These are phyloP conservation scores for Tipula lateralis DNA, from an alignment of 2,888 invertebrate species.

Conservation along the genomic window DNA sequence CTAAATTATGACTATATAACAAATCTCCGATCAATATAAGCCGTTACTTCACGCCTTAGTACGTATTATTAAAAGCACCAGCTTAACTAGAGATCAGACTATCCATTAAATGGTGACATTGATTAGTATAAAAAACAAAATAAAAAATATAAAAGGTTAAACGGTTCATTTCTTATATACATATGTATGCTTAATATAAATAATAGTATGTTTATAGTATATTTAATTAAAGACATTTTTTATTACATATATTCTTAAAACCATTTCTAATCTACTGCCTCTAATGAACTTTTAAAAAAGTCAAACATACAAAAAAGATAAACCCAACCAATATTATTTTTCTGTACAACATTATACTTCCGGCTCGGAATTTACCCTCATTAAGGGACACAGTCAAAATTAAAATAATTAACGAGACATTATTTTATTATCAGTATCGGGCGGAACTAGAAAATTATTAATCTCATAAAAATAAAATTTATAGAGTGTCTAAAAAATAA, in stretches of 20 bases:
- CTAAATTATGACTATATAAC: no score
- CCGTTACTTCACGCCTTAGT: no score
- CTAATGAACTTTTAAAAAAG: not conserved
- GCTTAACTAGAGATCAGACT: no score
- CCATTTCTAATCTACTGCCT: not conserved
- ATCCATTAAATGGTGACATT: no score
- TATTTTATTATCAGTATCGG: not conserved
- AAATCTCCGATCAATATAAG: no score
- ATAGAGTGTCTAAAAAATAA: not conserved
- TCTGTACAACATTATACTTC: not conserved
- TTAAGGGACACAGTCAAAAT: not conserved
- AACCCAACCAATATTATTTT: not conserved
- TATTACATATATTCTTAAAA: not conserved
- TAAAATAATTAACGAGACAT: slow-evolving; percentile 9
- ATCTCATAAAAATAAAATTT: not conserved
- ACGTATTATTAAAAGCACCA: no score
- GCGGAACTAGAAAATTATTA: slow-evolving; percentile 24
- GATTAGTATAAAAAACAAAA: no score
- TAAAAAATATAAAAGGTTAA: no score
- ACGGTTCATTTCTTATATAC: no score
- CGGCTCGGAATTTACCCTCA: slow-evolving; percentile 9
- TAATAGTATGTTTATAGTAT: no score
- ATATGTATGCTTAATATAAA: no score
- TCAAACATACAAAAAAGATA: not conserved
- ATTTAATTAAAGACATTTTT: not conserved